These are phyloP conservation scores for Parasteatoda lunata DNA, from an alignment of 2,888 invertebrate species.

Conservation along the genomic window DNA sequence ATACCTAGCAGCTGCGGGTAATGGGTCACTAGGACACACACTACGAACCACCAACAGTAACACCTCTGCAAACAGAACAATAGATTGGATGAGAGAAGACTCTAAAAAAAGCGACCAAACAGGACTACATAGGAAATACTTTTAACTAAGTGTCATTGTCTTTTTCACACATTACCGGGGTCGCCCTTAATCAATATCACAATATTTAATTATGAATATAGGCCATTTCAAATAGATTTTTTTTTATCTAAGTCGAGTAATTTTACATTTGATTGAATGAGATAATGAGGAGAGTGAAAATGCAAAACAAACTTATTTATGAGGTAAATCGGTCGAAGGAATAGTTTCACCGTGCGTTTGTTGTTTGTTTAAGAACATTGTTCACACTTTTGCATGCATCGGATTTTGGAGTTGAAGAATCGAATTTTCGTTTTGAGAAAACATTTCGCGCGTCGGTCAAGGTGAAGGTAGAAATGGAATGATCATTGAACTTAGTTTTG, in stretches of 20 bases:
- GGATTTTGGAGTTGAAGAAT: too few species aligned
- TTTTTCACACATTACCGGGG: not conserved
- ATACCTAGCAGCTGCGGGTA: conserved; percentile 42
- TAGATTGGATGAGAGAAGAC: not conserved
- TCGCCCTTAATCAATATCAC: not conserved
- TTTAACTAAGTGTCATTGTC: conserved; percentile 27
- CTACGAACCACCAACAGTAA: not conserved
- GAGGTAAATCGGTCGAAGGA: too few species aligned
- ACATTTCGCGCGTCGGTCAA: too few species aligned
- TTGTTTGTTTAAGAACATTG: too few species aligned
- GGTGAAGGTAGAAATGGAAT: too few species aligned
- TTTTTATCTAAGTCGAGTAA: not conserved
- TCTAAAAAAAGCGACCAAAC: conserved; percentile 44
- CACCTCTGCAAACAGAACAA: conserved; percentile 25
- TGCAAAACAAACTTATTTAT: too few species aligned
- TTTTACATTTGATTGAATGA: not conserved
- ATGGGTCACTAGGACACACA: conserved; percentile 49
- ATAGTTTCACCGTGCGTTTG: too few species aligned
- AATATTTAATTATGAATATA: not conserved
- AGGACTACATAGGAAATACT: conserved; percentile 29
- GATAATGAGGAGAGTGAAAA: not conserved
- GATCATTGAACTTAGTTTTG: too few species aligned
- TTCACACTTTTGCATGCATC: too few species aligned
- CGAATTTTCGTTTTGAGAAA: too few species aligned
- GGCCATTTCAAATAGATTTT: not conserved